A percentile compares a stretch with the other conserved stretches of the same genome.
Conservation (phyloP, 2,797 vertebrate species). For the Mastacembelus armatus region DNA sequence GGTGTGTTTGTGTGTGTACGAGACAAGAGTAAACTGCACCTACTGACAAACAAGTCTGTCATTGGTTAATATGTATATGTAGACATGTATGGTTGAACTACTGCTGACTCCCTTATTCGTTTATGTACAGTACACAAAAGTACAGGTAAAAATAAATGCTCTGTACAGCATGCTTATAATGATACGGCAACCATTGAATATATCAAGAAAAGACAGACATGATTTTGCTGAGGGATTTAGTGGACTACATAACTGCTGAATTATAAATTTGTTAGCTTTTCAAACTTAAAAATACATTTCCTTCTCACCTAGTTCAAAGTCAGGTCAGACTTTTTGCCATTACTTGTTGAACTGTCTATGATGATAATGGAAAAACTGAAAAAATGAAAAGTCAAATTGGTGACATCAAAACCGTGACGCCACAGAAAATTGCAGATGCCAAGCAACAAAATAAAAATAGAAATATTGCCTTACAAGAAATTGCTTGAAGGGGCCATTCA, state of each 20-base stretch:
- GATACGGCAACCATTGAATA: no score
- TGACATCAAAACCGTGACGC: slow-evolving; percentile 35
- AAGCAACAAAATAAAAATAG: slow-evolving; percentile 50
- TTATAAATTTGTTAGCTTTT: no score
- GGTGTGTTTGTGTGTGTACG: slow-evolving; percentile 31
- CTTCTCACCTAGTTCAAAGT: not conserved
- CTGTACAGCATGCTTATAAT: not conserved
- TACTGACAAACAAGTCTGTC: slow-evolving; percentile 5
- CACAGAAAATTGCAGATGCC: slow-evolving; percentile 29
- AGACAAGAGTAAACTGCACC: slow-evolving; percentile 20
- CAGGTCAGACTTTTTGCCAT: not conserved
- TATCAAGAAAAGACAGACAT: not conserved
- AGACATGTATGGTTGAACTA: not conserved
- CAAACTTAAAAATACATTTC: not conserved
- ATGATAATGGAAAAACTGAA: slow-evolving; percentile 13
- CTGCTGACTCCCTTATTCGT: not conserved
- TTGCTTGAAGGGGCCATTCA: slow-evolving; percentile 51
- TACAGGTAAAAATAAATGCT: not conserved
- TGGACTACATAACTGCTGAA: no score
- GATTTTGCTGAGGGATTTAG: not conserved
- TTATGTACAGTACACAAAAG: not conserved
- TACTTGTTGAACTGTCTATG: slow-evolving; percentile 5
- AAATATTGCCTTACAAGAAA: slow-evolving; percentile 54
- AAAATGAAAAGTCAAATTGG: slow-evolving; percentile 12
- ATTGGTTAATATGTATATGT: not conserved